Percentiles rank a stretch among this genome's conserved stretches.
phyloP scores from a whole-genome alignment of 2,797 vertebrate species.

The Euthynnus affinis region DNA sequence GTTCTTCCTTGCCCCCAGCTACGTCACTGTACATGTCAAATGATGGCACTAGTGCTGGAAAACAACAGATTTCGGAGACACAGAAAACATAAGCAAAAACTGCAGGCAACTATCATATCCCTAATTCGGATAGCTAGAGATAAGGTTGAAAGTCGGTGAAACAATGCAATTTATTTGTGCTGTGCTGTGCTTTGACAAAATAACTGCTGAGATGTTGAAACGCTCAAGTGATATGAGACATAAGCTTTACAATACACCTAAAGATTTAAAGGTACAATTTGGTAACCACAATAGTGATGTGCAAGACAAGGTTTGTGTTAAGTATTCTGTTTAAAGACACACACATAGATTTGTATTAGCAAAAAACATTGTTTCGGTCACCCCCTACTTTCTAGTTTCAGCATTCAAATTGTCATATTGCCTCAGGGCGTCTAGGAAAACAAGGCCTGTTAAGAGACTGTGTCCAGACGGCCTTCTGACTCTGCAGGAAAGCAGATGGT shows the following conservation, averaged over 20 bases:
- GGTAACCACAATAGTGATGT: not conserved
- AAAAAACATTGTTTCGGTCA: slow-evolving; percentile 38
- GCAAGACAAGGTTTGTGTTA: slow-evolving; percentile 10
- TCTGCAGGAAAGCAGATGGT: slow-evolving; percentile 82
- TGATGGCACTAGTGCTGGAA: too few relatives aligned
- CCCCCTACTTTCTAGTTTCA: slow-evolving; percentile 58
- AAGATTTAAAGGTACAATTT: not conserved
- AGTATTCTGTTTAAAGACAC: slow-evolving; percentile 40
- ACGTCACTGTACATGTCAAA: too few relatives aligned
- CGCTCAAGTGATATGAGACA: not conserved
- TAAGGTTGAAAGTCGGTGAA: too few relatives aligned
- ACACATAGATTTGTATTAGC: slow-evolving; percentile 33
- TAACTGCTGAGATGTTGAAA: not conserved
- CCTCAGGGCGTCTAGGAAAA: slow-evolving; percentile 73
- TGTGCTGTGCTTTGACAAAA: not conserved
- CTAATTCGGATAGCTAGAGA: too few relatives aligned
- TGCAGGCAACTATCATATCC: too few relatives aligned
- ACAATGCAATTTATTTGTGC: not conserved
- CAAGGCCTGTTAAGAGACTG: slow-evolving; percentile 78
- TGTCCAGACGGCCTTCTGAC: slow-evolving; percentile 79
- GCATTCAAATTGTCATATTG: slow-evolving; percentile 68
- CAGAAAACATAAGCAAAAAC: too few relatives aligned
- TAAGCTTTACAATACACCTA: not conserved
- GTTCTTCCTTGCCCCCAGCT: too few relatives aligned
- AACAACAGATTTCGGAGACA: too few relatives aligned